These are phyloP conservation scores for Rhombomys opimus DNA, from an alignment of 2,113 vertebrate genomes.

Conservation along the genomic window DNA sequence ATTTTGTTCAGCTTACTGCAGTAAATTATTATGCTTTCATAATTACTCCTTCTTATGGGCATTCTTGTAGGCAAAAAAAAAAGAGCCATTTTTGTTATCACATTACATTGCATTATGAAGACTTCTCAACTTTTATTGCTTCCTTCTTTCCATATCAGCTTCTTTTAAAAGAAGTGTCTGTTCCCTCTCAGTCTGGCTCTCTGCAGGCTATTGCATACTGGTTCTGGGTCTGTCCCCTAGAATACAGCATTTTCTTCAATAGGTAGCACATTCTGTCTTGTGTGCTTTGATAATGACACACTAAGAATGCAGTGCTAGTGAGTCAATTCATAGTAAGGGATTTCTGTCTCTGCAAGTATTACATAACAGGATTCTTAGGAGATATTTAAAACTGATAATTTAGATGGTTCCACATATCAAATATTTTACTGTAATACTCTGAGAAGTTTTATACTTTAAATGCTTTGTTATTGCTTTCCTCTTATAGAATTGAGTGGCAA, in stretches of 20 bases:
- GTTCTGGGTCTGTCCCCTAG: neutral
- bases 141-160: neutral
- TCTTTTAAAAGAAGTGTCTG: slow-evolving; percentile 8
- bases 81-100: slow-evolving; percentile 41
- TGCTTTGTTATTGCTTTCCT: neutral
- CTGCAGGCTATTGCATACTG: neutral
- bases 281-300: neutral
- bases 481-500: slow-evolving; percentile 23
- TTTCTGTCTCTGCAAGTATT: slow-evolving; percentile 4
- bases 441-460: slow-evolving; percentile 44
- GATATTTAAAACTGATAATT: neutral
- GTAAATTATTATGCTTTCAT: slow-evolving; percentile 18
- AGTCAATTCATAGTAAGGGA: slow-evolving; percentile 10
- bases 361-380: slow-evolving; percentile 7
- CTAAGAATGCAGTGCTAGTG: rapidly evolving
- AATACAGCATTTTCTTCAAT: slow-evolving; percentile 19
- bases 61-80: slow-evolving; percentile 64
- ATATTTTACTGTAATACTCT: slow-evolving; percentile 40
- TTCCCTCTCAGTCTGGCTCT: slow-evolving; percentile 52
- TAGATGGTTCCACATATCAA: slow-evolving; percentile 23
- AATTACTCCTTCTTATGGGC: slow-evolving; percentile 52
- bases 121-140: slow-evolving; percentile 54
- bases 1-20: slow-evolving; percentile 45
- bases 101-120: slow-evolving; percentile 34
- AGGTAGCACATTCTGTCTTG: neutral